Percentiles rank a stretch among this genome's conserved stretches.
Conservation (phyloP, 2,888 invertebrate genomes). For the Lamproptera curius region DNA sequence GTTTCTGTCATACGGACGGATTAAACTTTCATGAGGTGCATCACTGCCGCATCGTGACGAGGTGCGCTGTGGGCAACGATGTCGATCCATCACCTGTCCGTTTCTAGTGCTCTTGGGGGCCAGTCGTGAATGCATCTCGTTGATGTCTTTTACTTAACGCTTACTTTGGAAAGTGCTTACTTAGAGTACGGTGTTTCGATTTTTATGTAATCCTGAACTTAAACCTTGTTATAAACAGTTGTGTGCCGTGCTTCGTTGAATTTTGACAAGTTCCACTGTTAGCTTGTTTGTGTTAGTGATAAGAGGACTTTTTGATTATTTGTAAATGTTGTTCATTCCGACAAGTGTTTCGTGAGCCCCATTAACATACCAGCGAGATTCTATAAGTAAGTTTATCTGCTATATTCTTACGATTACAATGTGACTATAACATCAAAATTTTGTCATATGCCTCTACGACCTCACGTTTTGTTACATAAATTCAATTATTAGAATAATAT, state of each 20-base stretch:
- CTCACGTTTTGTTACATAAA: constrained; percentile 6
- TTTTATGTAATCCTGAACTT: constrained; percentile 20
- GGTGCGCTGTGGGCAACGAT: constrained; percentile 11
- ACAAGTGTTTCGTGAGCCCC: not conserved
- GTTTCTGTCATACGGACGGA: constrained; percentile 22
- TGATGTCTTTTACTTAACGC: constrained; percentile 72
- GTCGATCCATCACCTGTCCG: constrained; percentile 20
- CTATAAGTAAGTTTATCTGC: constrained; percentile 15
- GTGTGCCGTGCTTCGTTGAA: constrained; percentile 39
- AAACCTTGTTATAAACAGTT: constrained; percentile 19
- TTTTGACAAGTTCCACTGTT: constrained; percentile 4
- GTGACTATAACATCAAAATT: constrained; percentile 5
- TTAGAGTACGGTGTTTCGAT: constrained; percentile 37
- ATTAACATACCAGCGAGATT: constrained; percentile 2
- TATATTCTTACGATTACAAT: too few relatives aligned
- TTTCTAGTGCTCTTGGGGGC: constrained; percentile 18
- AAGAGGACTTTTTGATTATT: not conserved
- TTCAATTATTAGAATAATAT: constrained; percentile 19
- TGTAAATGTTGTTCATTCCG: constrained; percentile 8
- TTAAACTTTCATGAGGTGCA: constrained; percentile 22
- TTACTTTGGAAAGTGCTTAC: constrained; percentile 59
- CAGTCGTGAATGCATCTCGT: constrained; percentile 49
- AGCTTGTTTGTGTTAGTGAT: constrained; percentile 12
- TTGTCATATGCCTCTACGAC: constrained; percentile 7
- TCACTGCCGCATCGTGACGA: constrained; percentile 16